Percentiles rank a stretch among this genome's conserved stretches.
These are phyloP conservation scores for Drosophila aff. DNA, from an alignment of 1,140 invertebrate species.

Conservation along the genomic window DNA sequence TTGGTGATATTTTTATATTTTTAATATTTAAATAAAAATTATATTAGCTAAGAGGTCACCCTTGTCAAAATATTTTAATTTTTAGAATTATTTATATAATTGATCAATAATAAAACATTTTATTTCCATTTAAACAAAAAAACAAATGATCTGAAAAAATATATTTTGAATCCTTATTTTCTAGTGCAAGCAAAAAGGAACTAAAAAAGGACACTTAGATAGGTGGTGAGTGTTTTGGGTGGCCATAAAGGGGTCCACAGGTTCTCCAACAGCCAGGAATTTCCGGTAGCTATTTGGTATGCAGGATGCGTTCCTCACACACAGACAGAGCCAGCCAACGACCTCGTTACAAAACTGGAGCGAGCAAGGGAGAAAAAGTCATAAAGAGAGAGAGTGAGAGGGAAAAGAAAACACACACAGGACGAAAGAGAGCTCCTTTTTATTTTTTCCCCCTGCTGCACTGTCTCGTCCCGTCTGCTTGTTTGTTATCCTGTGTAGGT, in stretches of 20 bases:
- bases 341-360: conserved; percentile 79
- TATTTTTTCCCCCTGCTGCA: conserved; percentile 3
- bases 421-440: conserved; percentile 46
- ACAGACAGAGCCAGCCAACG: conserved; percentile 63
- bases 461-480: conserved; percentile 37
- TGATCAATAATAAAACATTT: background rate
- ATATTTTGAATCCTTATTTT: background rate
- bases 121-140: background rate
- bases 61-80: no score
- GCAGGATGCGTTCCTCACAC: conserved; percentile 63
- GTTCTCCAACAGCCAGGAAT: conserved; percentile 38
- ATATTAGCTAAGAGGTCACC: no score
- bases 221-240: background rate
- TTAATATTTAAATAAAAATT: background rate
- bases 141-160: background rate
- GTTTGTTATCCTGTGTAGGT: conserved; percentile 61
- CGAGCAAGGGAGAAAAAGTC: conserved; percentile 29
- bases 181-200: background rate
- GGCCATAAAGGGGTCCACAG: conserved; percentile 15
- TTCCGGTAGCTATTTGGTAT: conserved; percentile 77
- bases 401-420: background rate
- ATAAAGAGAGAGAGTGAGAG: background rate
- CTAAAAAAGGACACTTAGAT: background rate
- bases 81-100: no score
- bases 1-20: background rate